These are phyloP conservation scores for Artemia sinica DNA, from an alignment of 2,888 invertebrate genomes.

Conservation along the genomic window DNA sequence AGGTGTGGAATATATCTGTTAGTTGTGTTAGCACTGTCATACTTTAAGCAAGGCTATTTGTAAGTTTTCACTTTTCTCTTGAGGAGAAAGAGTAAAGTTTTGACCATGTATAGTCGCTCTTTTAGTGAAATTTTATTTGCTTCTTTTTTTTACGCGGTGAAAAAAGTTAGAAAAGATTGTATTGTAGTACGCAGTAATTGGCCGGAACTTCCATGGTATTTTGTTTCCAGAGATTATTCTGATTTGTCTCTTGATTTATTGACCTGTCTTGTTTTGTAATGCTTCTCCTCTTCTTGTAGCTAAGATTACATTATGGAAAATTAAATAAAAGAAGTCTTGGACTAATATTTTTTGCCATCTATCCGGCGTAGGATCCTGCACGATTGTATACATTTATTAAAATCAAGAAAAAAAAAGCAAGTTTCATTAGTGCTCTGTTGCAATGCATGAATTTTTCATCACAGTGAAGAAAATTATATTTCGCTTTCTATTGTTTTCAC, in stretches of 20 bases:
- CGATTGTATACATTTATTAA: too few species aligned
- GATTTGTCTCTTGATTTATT: constrained; percentile 11
- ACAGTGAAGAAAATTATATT: too few species aligned
- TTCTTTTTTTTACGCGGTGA: constrained; percentile 12
- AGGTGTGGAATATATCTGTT: neutral
- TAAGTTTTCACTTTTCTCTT: constrained; percentile 6
- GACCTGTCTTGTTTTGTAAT: constrained; percentile 14
- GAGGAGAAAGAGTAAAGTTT: neutral
- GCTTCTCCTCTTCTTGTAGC: constrained; percentile 10
- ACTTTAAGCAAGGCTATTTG: neutral
- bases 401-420: too few species aligned
- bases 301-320: neutral
- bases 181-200: constrained; percentile 5
- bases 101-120: constrained; percentile 13
- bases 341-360: too few species aligned
- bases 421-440: too few species aligned
- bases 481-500: too few species aligned
- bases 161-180: neutral
- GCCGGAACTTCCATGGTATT: constrained; percentile 9
- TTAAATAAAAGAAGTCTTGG: too few species aligned
- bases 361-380: too few species aligned
- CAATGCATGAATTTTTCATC: too few species aligned
- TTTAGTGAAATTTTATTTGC: neutral
- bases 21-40: constrained; percentile 8
- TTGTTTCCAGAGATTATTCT: neutral